Evolutionary conservation across 2,113 vertebrate species (phyloP).

Genomic region (Neoarius graeffei): DNA sequence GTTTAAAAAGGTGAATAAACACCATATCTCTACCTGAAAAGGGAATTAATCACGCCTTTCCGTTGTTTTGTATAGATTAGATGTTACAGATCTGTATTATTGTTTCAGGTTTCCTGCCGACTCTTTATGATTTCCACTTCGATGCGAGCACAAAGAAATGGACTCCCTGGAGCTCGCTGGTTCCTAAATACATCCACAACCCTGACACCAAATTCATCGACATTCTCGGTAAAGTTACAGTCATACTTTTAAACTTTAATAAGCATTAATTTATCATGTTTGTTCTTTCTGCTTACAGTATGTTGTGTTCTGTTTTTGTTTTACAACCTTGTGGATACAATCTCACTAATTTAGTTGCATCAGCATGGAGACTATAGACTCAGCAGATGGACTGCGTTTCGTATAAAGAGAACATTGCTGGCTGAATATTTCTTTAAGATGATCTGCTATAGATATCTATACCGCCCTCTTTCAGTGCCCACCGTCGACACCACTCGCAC

Average conservation of each 20-base stretch:
- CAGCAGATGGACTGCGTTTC: neutral
- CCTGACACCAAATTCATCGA: conserved; percentile 82
- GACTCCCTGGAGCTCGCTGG: conserved; percentile 86
- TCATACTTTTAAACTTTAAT: neutral
- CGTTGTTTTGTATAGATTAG: neutral
- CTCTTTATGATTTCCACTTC: conserved; percentile 93
- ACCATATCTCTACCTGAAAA: no score
- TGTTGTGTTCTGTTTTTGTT: neutral
- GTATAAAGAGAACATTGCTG: neutral
- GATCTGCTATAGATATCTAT: neutral
- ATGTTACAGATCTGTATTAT: conserved; percentile 3
- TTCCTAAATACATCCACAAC: conserved; percentile 82
- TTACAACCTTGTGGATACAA: no score
- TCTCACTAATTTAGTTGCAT: neutral
- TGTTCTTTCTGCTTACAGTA: no score
- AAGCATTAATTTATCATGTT: neutral
- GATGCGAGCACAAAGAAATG: conserved; percentile 76
- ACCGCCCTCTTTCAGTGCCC: conserved; percentile 76
- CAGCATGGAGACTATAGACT: neutral
- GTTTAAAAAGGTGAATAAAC: neutral
- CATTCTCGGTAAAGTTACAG: conserved; percentile 80
- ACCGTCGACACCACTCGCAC: conserved; percentile 89
- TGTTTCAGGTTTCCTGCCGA: conserved; percentile 81
- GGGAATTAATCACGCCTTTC: neutral
- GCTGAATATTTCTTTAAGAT: neutral